A percentile compares a stretch with the other conserved stretches of the same genome.
These are phyloP conservation scores for Falco biarmicus DNA, from an alignment of 2,797 vertebrate species.

Conservation along the genomic window DNA sequence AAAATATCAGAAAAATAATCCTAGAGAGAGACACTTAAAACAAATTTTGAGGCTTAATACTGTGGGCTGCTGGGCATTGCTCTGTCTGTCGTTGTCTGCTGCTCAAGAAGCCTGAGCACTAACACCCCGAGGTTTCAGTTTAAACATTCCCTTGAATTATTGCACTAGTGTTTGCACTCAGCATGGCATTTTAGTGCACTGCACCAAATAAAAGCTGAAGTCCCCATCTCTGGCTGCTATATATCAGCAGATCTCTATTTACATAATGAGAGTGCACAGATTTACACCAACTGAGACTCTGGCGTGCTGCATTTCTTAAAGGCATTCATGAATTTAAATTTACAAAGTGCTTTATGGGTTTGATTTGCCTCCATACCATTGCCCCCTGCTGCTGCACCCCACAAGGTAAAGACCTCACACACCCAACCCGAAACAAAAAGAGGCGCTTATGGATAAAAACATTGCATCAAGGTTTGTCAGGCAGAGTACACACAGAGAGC, in stretches of 20 bases:
- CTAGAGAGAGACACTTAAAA: background rate
- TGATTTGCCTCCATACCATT: background rate
- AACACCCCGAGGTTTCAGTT: background rate
- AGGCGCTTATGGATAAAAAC: background rate
- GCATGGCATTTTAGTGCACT: background rate
- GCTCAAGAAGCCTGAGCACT: accelerated
- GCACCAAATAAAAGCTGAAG: conserved; percentile 6
- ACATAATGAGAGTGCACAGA: background rate
- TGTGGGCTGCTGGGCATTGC: background rate
- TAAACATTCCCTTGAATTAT: background rate
- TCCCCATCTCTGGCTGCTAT: background rate
- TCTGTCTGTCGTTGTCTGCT: background rate
- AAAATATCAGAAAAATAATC: background rate
- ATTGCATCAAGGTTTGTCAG: background rate
- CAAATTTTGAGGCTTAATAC: background rate
- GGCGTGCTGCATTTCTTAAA: background rate
- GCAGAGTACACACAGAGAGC: background rate
- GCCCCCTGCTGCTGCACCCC: background rate
- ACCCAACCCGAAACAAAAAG: background rate
- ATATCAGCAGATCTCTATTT: conserved; percentile 31
- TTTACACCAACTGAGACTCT: background rate
- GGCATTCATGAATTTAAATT: background rate
- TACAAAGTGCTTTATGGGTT: conserved; percentile 1
- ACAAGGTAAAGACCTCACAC: background rate
- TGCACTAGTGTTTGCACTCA: background rate